Evolutionary conservation across 2,113 vertebrate species (phyloP), one percentile per base, ranked within the genome.

Genomic region (Cynoglossus semilaevis): DNA sequence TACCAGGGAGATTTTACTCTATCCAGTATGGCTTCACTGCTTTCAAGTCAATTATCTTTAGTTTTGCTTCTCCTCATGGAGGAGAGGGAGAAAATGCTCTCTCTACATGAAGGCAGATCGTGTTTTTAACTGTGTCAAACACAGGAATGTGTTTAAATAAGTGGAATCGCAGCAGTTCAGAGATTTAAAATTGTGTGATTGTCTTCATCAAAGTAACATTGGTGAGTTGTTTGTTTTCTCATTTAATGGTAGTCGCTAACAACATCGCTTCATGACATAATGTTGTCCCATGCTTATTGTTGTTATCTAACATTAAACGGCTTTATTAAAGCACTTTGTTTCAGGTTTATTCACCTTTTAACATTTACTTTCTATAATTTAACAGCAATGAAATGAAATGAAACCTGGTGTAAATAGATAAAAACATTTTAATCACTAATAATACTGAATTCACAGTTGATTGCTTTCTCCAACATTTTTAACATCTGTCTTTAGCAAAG

Each of bases 261-360:
- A 76, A 57, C 63, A 55, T 80, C 64, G 55, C 59, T 80, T 63
- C 51, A 71, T 75, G 12, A 69, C 70, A 69, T 72, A 74, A 52
- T 91, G 85, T 93, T 93, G 85, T 91, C 76, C 92, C 91, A 92
- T 88, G 92, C 93, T 94, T 90, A 90, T 90, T 93, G 91, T 93
- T 88, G 91, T 91, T 90, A 88, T 93, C 82, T 72, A 85, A 85
- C 80, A 88, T 79, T 87, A 89, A 89, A 87, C 75, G 58, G 82
- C 76, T 87, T 80, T 67, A 82, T 80, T 81, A 70, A 82, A 81
- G 36, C 58, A 22, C 8, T 51, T 9, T 10, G 47, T 50, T 65
- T 72, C n/a, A 16, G 17, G 46, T 60, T 59, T 57, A 63, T 2
- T 42, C 12, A 63, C 37, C 51, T 13, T 67, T 68, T 12, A 58